phyloP scores from a whole-genome alignment of 2,797 vertebrate species.

The Pitangus sulphuratus region DNA sequence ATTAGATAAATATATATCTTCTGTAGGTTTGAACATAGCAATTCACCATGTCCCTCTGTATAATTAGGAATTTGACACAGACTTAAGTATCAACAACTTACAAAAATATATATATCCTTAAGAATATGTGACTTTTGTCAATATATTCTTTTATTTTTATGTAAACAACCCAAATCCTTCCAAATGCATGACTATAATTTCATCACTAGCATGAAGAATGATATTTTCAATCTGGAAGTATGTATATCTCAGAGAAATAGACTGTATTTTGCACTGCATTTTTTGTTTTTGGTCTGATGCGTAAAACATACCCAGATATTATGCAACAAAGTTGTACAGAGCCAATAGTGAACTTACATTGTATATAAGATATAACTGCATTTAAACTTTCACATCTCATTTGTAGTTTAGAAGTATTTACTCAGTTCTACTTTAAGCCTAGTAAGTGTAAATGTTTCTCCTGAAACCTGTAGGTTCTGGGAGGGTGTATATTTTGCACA shows the following conservation, averaged over 20 bases:
- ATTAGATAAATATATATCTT: not conserved
- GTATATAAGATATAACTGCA: not conserved
- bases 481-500: not conserved
- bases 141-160: not conserved
- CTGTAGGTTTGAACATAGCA: not conserved
- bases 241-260: not conserved
- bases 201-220: not conserved
- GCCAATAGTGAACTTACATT: not conserved
- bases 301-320: not conserved
- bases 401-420: not conserved
- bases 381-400: not conserved
- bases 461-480: not conserved
- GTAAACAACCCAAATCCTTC: not conserved
- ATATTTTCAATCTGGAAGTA: not conserved
- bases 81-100: not conserved
- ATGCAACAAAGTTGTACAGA: not conserved
- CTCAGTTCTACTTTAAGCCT: not conserved
- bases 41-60: not conserved
- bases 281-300: not conserved
- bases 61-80: not conserved
- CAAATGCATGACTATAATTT: not conserved
- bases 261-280: not conserved
- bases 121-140: not conserved
- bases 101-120: not conserved
- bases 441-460: not conserved